phyloP scores from a whole-genome alignment of 2,888 invertebrate species.

The Amphiduros pacificus region DNA sequence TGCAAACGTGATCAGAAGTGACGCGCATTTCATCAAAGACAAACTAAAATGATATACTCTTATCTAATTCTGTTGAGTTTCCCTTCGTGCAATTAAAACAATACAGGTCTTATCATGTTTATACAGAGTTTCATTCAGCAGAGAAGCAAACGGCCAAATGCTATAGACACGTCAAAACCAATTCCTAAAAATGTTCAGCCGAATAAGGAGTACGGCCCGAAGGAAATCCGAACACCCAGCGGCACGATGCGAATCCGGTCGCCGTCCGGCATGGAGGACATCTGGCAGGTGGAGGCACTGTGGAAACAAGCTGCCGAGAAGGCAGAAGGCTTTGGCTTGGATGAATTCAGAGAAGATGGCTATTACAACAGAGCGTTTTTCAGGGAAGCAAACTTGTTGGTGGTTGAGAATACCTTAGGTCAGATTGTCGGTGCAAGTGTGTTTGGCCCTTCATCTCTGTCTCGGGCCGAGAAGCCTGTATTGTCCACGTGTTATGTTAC shows the following conservation, averaged over 20 bases:
- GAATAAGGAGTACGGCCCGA: too few species aligned
- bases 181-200: too few species aligned
- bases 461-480: not conserved
- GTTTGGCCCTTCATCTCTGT: constrained; percentile 3
- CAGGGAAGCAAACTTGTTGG: not conserved
- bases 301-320: not conserved
- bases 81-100: too few species aligned
- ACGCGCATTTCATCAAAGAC: too few species aligned
- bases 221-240: not conserved
- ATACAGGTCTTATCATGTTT: too few species aligned
- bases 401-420: constrained; percentile 2
- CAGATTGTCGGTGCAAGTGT: constrained; percentile 1
- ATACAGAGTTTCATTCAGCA: too few species aligned
- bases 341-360: constrained; percentile 7
- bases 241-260: not conserved
- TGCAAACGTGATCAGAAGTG: too few species aligned
- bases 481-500: not conserved
- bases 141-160: too few species aligned
- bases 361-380: constrained; percentile 8
- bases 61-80: too few species aligned
- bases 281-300: constrained; percentile 6
- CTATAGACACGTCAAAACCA: too few species aligned
- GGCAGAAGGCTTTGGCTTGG: constrained; percentile 9
- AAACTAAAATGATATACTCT: too few species aligned
- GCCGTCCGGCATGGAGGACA: not conserved